Evolutionary conservation across 92 coral and sea anemone genomes (phyloP).

Genomic region (Palythoa grandis): DNA sequence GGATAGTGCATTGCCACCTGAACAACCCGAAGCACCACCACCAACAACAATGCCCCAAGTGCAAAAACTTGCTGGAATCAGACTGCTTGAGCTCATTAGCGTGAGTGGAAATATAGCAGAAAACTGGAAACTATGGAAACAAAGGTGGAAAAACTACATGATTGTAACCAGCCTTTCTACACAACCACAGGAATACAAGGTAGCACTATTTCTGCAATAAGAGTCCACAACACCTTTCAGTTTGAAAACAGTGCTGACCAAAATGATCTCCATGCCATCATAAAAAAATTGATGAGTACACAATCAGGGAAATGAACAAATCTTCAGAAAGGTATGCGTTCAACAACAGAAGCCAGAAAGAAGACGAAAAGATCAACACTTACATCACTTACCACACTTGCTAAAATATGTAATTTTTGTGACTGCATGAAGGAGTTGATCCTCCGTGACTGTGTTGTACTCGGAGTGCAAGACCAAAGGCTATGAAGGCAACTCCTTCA

Average conservation of each 20-base stretch:
- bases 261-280: constrained; percentile 8
- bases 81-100: not conserved
- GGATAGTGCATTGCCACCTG: not conserved
- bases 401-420: constrained; percentile 44
- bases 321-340: constrained; percentile 37
- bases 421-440: constrained; percentile 42
- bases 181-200: constrained; percentile 18
- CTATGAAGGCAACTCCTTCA: not conserved
- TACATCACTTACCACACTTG: constrained; percentile 35
- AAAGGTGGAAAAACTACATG: constrained; percentile 20
- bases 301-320: constrained; percentile 50
- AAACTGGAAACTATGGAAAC: constrained; percentile 31
- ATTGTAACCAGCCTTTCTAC: not conserved
- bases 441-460: constrained; percentile 20
- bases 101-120: constrained; percentile 12
- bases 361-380: constrained; percentile 17
- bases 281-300: constrained; percentile 40
- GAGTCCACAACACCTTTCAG: constrained; percentile 33
- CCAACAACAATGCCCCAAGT: constrained; percentile 24
- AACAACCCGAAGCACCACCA: constrained; percentile 14
- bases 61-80: constrained; percentile 19
- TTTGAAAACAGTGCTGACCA: constrained; percentile 24
- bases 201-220: constrained; percentile 39
- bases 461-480: not conserved
- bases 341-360: constrained; percentile 27